Conservation (phyloP, 2,797 vertebrate species). For the Synanceia verrucosa region DNA sequence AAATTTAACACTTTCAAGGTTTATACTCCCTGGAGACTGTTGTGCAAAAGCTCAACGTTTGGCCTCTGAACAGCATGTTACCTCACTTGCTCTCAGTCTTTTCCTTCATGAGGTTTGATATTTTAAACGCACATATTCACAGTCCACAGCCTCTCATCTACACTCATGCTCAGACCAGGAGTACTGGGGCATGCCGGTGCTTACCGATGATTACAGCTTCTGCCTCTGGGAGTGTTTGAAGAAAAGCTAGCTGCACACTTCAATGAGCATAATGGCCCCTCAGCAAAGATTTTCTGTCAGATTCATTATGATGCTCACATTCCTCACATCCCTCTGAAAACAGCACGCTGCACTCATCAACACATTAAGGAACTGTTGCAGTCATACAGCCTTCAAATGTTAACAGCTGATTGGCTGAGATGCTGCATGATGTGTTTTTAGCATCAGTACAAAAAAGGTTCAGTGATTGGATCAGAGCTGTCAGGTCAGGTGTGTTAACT, state of each 20-base stretch:
- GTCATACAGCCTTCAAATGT: background rate
- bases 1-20: background rate
- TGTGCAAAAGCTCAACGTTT: background rate
- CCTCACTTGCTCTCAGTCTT: background rate
- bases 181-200: conserved; percentile 2
- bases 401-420: background rate
- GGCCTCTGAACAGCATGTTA: too few species aligned
- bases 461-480: too few species aligned
- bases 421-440: background rate
- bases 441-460: background rate
- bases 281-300: conserved; percentile 1
- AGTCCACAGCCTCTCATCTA: background rate
- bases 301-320: background rate
- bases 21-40: background rate
- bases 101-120: background rate
- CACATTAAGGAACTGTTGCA: background rate
- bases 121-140: background rate
- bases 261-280: background rate
- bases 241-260: conserved; percentile 15
- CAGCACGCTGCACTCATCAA: background rate
- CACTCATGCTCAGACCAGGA: background rate
- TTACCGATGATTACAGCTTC: conserved; percentile 15
- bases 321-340: background rate
- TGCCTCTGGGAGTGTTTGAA: conserved; percentile 6
- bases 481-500: too few species aligned